Base-by-base conservation (phyloP, 2,113 vertebrate genomes). In the Isichthys henryi region DNA sequence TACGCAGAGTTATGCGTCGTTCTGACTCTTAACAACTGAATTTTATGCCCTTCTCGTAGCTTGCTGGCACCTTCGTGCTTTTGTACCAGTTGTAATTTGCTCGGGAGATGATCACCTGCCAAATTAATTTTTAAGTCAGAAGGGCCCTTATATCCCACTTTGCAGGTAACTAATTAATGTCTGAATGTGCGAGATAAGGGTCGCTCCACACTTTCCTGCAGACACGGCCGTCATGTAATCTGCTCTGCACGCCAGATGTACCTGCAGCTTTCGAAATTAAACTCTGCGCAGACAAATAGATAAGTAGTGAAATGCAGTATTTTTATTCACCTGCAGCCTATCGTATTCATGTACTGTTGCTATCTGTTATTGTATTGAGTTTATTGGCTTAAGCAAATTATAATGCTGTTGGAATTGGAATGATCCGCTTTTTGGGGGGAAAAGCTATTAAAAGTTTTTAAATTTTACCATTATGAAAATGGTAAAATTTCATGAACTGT, bases 111-210 rank as follows among this genome's bases (percentile, higher is more conserved):
- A 86, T 86, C 80, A 11, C 21, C 39, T 83, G 80, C 80, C 80
- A 83, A 83, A 83, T 83, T 43, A 83, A 83, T 83, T 86, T 52
- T 86, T 52, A 31, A 86, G 21, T 86, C 49, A 52, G 48, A 86
- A 86, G 85, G 27, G 48, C 85, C 48, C 85, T 86, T 53, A 86
- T 86, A 27, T 52, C 43, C 49, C 85, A 53, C 85, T 52, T 86
- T 86, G 49, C 19, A 62, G n/a, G n/a, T 52, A 52, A 35, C 49
- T 52, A 86, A 86, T 86, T 52, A 86, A 86, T 52, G n/a, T 53
- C 48, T 86, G 85, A 35, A 86, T 53, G n/a, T 86, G 85, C 2
- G 46, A 53, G 85, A 86, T 86, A 86, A 86, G 85, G 49, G 85
- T 11, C 5, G 49, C 49, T 52, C 49, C 31, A 13, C 52, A 17